Conservation (phyloP, 2,797 vertebrate genomes). For the Ispidina picta region DNA sequence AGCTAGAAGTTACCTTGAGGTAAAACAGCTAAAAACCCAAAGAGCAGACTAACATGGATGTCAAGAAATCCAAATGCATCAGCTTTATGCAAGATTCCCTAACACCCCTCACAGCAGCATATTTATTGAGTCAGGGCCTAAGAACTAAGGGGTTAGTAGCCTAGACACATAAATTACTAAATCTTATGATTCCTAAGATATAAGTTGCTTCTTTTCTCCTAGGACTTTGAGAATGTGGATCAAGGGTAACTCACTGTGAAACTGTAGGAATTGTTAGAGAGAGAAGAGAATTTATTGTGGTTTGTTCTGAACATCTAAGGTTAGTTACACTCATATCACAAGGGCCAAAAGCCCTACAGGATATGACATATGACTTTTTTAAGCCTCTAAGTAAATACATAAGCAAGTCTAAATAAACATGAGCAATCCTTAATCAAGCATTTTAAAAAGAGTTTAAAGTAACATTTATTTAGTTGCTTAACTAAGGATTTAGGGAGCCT, state of each 20-base stretch:
- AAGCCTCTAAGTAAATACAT: background rate
- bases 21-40: background rate
- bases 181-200: background rate
- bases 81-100: background rate
- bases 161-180: background rate
- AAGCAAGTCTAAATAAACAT: slow-evolving; percentile 30
- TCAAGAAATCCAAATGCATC: background rate
- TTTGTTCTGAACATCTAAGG: background rate
- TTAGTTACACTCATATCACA: background rate
- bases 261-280: background rate
- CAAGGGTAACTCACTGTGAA: background rate
- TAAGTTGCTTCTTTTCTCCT: background rate
- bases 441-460: slow-evolving; percentile 5
- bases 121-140: background rate
- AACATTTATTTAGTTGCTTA: slow-evolving; percentile 7
- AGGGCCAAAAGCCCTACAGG: background rate
- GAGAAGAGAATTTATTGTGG: background rate
- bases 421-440: background rate
- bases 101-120: background rate
- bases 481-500: background rate
- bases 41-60: background rate
- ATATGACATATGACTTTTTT: background rate
- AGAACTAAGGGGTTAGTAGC: background rate
- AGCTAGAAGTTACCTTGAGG: background rate
- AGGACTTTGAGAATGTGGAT: background rate